Percentiles rank a stretch among this genome's conserved stretches.
phyloP scores from a whole-genome alignment of 2,888 invertebrate genomes.

The Cephus nigrinus region DNA sequence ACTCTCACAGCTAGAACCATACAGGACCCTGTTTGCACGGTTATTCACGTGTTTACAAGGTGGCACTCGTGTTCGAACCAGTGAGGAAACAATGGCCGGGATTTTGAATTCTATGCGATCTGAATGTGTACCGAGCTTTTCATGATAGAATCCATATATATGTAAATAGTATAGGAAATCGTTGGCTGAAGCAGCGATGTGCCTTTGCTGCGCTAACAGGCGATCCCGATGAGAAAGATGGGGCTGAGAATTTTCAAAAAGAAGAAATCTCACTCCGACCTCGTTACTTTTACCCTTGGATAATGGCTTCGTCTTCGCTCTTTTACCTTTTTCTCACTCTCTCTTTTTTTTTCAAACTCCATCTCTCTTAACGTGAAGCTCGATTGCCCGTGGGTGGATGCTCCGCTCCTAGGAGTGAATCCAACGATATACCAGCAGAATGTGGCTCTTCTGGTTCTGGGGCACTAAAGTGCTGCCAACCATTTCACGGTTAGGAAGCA shows the following conservation, averaged over 20 bases:
- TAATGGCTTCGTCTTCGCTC: background rate
- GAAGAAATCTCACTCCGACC: background rate
- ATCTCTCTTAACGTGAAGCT: background rate
- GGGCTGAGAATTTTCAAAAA: background rate
- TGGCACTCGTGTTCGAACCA: background rate
- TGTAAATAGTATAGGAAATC: background rate
- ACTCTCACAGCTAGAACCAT: background rate
- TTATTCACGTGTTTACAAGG: conserved; percentile 5
- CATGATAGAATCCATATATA: background rate
- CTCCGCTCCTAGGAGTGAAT: background rate
- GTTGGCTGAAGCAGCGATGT: background rate
- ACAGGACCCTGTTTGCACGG: conserved; percentile 1
- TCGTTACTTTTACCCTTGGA: background rate
- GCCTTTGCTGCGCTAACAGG: background rate
- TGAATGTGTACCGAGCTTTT: background rate
- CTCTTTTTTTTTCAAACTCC: background rate
- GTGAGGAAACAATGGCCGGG: background rate
- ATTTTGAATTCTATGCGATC: conserved; percentile 1
- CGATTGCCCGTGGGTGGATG: background rate
- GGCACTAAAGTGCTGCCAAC: conserved; percentile 6
- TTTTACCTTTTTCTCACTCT: background rate
- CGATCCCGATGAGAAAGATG: background rate
- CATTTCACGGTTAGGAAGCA: conserved; percentile 3
- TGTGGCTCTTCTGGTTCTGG: background rate
- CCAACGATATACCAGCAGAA: background rate